phyloP scores from a whole-genome alignment of 2,797 vertebrate genomes.

The Holocentrus rufus region DNA sequence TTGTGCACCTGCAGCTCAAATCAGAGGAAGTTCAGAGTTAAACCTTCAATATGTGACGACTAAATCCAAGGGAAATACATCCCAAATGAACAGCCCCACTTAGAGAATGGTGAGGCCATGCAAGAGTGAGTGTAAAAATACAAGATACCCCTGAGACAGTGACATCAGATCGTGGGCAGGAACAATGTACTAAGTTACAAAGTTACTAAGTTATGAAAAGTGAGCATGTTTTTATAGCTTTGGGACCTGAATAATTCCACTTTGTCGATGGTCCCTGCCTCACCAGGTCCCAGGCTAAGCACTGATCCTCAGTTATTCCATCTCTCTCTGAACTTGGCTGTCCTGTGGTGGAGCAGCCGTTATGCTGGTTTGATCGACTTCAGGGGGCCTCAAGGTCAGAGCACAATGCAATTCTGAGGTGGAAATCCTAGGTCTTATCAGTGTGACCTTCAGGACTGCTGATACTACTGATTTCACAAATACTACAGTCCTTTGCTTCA shows the following conservation, averaged over 20 bases:
- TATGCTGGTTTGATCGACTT: constrained; percentile 78
- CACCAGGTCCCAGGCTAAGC: constrained; percentile 59
- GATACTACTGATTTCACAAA: constrained; percentile 78
- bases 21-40: too few species aligned
- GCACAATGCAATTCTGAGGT: constrained; percentile 76
- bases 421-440: constrained; percentile 83
- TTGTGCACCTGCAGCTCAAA: too few species aligned
- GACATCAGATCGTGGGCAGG: constrained; percentile 14
- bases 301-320: constrained; percentile 75
- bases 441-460: constrained; percentile 81
- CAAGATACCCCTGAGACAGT: constrained; percentile 13
- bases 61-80: too few species aligned
- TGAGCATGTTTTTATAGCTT: constrained; percentile 28
- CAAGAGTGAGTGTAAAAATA: not conserved
- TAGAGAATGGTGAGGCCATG: too few species aligned
- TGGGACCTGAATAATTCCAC: constrained; percentile 42
- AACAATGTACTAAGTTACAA: constrained; percentile 44
- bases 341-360: constrained; percentile 68
- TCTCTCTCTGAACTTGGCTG: constrained; percentile 69
- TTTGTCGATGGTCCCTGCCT: constrained; percentile 45
- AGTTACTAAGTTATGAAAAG: constrained; percentile 5
- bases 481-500: constrained; percentile 48
- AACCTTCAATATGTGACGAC: too few species aligned
- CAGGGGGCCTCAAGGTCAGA: constrained; percentile 79
- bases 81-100: too few species aligned